Base-by-base conservation (phyloP, 2,888 invertebrate species). In the Lasioglossum oenotherae region DNA sequence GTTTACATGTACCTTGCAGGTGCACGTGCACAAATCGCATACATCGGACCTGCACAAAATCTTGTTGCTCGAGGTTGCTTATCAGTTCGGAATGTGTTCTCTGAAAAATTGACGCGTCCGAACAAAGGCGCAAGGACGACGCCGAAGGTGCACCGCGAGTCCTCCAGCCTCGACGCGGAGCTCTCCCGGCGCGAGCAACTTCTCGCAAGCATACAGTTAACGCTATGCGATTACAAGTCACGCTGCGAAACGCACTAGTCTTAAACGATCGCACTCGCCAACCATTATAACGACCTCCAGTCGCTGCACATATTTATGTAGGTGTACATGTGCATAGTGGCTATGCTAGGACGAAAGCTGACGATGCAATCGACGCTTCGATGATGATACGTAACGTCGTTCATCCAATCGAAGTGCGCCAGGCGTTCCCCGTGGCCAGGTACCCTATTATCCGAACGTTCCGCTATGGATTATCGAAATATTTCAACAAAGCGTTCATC, bases 21-120 rank as follows among this genome's bases (percentile, higher is more conserved):
- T 53, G 49, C 23, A 53, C 23, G 23, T 53, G 23, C 49, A 53
- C 23, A 53, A 23, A 53, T 8, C 38, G 5, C 16, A 31, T 0
- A 31, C 31, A 31, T 60, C 49, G 31, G 31, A 46, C 57, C 80
- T 84, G 80, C 76, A 49, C 82, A 64, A 79, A 81, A 67, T 74
- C 73, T 76, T 75, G 69, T 74, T 73, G 71, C 87, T 80, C 80
- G 80, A 53, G 79, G 81, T 71, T 78, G 38, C 38, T 16, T 64
- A 64, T 31, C 64, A 1, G 67, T 67, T 35, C 1, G 3, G 35
- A 23, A 38, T 67, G 19, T 10, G 64, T 67, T 69, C 67, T 23
- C 38, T 23, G 67, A 19, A 38, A 23, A 19, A 69, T 69, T 14
- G 67, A 69, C 35, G 67, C 38, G 35, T 23, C 10, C 67, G 38